Conservation (phyloP, 1,140 invertebrate genomes). For the Drosophila lacertosa region DNA sequence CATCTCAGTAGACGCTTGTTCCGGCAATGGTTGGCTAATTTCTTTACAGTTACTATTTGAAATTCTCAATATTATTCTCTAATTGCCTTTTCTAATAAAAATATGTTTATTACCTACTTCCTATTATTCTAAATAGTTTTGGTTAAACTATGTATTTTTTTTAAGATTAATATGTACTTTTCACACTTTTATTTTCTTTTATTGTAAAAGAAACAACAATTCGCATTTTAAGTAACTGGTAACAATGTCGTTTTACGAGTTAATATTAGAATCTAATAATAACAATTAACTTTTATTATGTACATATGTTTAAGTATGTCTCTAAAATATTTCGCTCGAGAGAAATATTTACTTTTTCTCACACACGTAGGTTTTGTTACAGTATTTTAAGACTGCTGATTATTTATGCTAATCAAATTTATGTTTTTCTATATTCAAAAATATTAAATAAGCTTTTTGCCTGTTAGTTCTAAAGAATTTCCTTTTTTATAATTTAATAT, state of each 20-base stretch:
- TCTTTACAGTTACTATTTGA: slow-evolving; percentile 56
- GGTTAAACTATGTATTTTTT: slow-evolving; percentile 43
- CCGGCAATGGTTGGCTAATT: slow-evolving; percentile 79
- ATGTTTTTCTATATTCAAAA: slow-evolving; percentile 13
- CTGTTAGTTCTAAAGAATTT: neutral
- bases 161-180: slow-evolving; percentile 47
- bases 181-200: slow-evolving; percentile 43
- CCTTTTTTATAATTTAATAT: neutral
- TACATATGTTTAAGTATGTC: slow-evolving; percentile 33
- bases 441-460: neutral
- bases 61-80: slow-evolving; percentile 44
- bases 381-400: slow-evolving; percentile 1
- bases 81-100: slow-evolving; percentile 54
- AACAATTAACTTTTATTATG: slow-evolving; percentile 62
- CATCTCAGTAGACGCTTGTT: slow-evolving; percentile 53
- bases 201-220: slow-evolving; percentile 65
- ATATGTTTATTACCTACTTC: slow-evolving; percentile 55
- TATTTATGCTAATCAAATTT: slow-evolving; percentile 23
- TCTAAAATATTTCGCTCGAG: slow-evolving; percentile 8
- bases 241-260: slow-evolving; percentile 61
- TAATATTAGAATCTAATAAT: slow-evolving; percentile 55
- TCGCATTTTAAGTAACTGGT: slow-evolving; percentile 54
- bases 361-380: neutral
- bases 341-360: neutral
- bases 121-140: slow-evolving; percentile 50